Base-by-base conservation (phyloP, 1,140 invertebrate genomes). In the Berghia stephanieae region DNA sequence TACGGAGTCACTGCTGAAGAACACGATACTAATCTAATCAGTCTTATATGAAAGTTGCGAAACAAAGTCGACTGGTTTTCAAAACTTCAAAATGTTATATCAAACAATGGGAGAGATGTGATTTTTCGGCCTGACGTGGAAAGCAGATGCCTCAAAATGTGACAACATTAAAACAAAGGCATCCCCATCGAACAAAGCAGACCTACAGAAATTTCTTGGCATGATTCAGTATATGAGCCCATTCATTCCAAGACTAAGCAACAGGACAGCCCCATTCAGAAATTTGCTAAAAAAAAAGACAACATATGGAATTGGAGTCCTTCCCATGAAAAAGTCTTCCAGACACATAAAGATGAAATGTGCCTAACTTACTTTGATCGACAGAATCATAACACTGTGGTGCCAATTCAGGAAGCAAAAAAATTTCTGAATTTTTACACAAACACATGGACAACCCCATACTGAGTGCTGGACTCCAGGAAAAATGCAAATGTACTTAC, bases 121-220 rank as follows among this genome's bases (percentile, higher is more conserved):
- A 36, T 77, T 77, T n/a, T 77, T 69, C 55, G 66, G 67, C 18
- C 4, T 38, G 4, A 27, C n/a, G 18, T 44, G 13, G 16, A 42
- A 6, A 4, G 34, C 40, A 27, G 44, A 49, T 6, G 63, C 72
- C 16, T 18, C 5, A 4, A 74, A 74, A 24, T 27, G n/a, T 31
- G 52, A 49, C n/a, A 38, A 74, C 13, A 31, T 83, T 89, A 24
- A 75, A 38, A 63, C 83, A 3, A 82, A 86, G 24, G 80, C 81
- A 3, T 24, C 24, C 34, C 88, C 90, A 5, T 88, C n/a, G 42
- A 70, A 3, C 27, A 46, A 31, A n/a, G 42, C 34, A 5, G 68
- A 79, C 24, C 75, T 83, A 0, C 75, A 83, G 66, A 34, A 40
- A 43, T 79, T 81, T 38, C 72, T 82, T 1, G 82, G 79, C 0